Evolutionary conservation across 2,113 vertebrate species (phyloP).

Genomic region (Genyomyrus donnyi): DNA sequence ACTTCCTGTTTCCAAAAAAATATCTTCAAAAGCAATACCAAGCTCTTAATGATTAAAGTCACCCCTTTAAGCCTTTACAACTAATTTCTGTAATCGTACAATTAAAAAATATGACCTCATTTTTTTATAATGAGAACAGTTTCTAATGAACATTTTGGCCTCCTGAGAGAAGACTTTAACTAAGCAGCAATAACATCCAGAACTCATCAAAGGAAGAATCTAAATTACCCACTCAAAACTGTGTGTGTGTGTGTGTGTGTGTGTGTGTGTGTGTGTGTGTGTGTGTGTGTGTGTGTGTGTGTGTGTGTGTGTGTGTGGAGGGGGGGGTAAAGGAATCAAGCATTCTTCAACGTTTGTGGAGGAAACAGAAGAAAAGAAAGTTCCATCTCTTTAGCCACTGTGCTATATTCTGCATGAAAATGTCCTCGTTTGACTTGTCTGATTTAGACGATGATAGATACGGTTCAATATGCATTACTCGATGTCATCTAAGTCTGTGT

Average conservation of each 20-base stretch:
- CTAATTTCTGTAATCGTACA: slow-evolving; percentile 12
- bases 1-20: neutral
- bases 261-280: too few species aligned
- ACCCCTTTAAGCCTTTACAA: slow-evolving; percentile 2
- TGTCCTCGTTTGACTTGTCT: neutral
- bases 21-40: neutral
- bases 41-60: neutral
- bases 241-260: too few species aligned
- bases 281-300: too few species aligned
- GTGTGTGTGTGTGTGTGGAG: too few species aligned
- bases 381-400: neutral
- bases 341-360: neutral
- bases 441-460: neutral
- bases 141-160: slow-evolving; percentile 31
- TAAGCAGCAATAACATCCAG: slow-evolving; percentile 34
- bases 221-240: slow-evolving; percentile 20
- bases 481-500: neutral
- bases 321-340: neutral
- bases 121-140: slow-evolving; percentile 29
- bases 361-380: neutral
- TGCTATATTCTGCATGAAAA: neutral
- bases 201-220: slow-evolving; percentile 32
- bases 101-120: slow-evolving; percentile 27
- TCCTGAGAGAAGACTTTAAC: neutral
- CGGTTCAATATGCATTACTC: neutral